A percentile compares a stretch with the other conserved stretches of the same genome.
These are phyloP conservation scores for Pseudococcus longispinus DNA, from an alignment of 2,888 invertebrate genomes.

Conservation along the genomic window DNA sequence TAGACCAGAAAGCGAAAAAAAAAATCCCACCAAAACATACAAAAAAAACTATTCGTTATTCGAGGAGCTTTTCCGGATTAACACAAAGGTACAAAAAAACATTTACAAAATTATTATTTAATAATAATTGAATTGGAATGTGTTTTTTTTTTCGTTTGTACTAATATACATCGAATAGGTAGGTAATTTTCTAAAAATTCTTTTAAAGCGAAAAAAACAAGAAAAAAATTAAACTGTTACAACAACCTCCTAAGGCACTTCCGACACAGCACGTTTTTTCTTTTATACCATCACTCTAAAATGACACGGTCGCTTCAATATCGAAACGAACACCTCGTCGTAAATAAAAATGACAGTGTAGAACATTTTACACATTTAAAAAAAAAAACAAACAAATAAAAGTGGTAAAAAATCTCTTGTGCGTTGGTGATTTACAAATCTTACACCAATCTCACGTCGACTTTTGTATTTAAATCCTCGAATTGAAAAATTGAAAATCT, in stretches of 20 bases:
- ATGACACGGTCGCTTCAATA: not conserved
- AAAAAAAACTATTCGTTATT: not conserved
- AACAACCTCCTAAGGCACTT: slow-evolving; percentile 52
- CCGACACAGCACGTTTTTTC: slow-evolving; percentile 56
- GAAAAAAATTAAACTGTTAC: slow-evolving; percentile 12
- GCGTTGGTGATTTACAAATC: slow-evolving; percentile 5
- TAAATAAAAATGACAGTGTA: slow-evolving; percentile 18
- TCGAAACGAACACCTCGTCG: slow-evolving; percentile 23
- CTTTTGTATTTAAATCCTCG: not conserved
- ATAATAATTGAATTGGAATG: slow-evolving; percentile 50
- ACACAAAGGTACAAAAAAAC: slow-evolving; percentile 17
- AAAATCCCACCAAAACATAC: not conserved
- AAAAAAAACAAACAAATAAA: slow-evolving; percentile 29
- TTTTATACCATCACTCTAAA: slow-evolving; percentile 47
- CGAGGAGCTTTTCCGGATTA: not conserved
- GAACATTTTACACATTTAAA: too few species aligned
- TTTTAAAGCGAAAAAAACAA: not conserved
- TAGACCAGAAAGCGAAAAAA: slow-evolving; percentile 30
- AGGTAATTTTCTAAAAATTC: not conserved
- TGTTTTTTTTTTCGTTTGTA: slow-evolving; percentile 35
- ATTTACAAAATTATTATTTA: slow-evolving; percentile 34
- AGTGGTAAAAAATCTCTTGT: slow-evolving; percentile 30
- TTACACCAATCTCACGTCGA: not conserved
- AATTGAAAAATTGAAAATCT: not conserved
- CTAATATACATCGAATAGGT: not conserved